Evolutionary conservation across 2,113 vertebrate genomes (phyloP).

Genomic region (Etia nguti): DNA sequence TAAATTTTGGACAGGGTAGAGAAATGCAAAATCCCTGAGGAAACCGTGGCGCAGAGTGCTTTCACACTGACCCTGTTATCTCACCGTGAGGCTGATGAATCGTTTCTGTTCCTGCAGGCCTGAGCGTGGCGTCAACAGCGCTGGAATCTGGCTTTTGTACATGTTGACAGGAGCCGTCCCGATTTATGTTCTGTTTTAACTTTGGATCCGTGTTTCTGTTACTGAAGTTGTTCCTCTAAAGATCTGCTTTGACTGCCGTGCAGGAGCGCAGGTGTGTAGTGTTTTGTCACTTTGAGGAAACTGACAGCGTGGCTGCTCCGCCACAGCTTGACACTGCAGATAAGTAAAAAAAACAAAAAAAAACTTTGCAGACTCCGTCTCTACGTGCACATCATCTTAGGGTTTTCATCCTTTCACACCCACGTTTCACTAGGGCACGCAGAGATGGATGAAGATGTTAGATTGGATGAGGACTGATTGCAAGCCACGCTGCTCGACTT

Average conservation of each 20-base stretch:
- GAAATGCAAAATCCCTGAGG: background rate
- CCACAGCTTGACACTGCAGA: slow-evolving; percentile 6
- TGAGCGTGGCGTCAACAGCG: background rate
- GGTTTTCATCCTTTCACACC: background rate
- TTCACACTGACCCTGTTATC: slow-evolving; percentile 9
- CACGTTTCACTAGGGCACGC: background rate
- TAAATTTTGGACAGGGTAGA: slow-evolving; percentile 22
- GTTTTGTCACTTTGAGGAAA: slow-evolving; percentile 9
- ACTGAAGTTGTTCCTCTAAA: background rate
- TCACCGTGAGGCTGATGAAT: background rate
- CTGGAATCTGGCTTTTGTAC: background rate
- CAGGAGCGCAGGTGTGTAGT: background rate
- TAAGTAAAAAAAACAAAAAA: background rate
- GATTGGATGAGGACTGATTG: slow-evolving; percentile 25
- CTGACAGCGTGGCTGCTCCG: background rate
- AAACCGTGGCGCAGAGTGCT: background rate
- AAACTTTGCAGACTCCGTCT: background rate
- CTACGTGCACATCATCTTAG: background rate
- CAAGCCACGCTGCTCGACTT: background rate
- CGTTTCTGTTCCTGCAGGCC: background rate
- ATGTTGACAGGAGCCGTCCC: background rate
- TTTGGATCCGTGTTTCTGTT: background rate
- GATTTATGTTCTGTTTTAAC: background rate
- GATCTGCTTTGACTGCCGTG: background rate
- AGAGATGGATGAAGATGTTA: slow-evolving; percentile 21